Percentiles rank a stretch among this genome's conserved stretches.
Evolutionary conservation across 2,888 invertebrate species (phyloP).

Genomic region (Siphlonurus alternatus): DNA sequence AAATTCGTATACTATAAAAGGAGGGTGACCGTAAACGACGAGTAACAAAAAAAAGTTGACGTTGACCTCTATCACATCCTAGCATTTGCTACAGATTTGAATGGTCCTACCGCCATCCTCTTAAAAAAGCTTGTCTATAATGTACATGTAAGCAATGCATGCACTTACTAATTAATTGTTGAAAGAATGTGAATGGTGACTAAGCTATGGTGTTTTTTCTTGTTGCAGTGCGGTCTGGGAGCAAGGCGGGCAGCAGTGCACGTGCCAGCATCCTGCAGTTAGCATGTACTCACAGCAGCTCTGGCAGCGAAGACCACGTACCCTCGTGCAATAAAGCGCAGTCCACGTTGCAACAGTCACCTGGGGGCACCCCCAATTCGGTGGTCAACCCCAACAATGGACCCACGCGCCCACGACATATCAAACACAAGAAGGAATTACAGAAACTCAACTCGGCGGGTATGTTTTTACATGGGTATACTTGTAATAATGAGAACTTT

Average conservation of each 20-base stretch:
- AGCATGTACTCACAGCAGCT: slow-evolving; percentile 18
- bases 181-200: no score
- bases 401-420: slow-evolving; percentile 17
- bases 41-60: no score
- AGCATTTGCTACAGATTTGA: no score
- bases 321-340: background rate
- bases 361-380: background rate
- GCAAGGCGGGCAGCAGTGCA: slow-evolving; percentile 16
- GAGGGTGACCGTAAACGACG: no score
- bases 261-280: slow-evolving; percentile 10
- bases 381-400: slow-evolving; percentile 11
- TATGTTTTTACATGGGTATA: slow-evolving; percentile 11
- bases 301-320: slow-evolving; percentile 4
- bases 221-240: slow-evolving; percentile 21
- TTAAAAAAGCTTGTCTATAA: no score
- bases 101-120: no score
- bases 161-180: background rate
- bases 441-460: slow-evolving; percentile 20
- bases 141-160: no score
- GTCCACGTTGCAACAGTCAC: background rate
- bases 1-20: no score
- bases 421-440: slow-evolving; percentile 20
- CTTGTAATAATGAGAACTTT: no score
- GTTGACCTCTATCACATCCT: no score
- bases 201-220: no score